phyloP scores from a whole-genome alignment of 2,113 vertebrate species.

The Gymnobelideus leadbeateri region DNA sequence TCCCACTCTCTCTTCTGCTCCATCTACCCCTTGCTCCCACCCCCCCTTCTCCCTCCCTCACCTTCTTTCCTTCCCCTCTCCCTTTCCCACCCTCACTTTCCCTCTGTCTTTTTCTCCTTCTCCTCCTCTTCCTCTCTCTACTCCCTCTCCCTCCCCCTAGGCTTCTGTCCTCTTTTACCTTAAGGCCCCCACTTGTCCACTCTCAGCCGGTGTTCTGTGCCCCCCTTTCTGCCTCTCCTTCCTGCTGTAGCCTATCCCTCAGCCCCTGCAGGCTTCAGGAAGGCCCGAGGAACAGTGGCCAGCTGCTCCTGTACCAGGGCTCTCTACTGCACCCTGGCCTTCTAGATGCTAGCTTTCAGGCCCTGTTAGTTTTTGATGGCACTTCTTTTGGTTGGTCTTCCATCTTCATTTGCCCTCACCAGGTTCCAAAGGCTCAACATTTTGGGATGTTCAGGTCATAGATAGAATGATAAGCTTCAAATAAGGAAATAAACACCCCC shows the following conservation, averaged over 20 bases:
- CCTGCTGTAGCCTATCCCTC: not conserved
- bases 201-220: not conserved
- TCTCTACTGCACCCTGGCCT: not conserved
- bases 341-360: not conserved
- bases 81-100: too few species aligned
- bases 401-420: not conserved
- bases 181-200: not conserved
- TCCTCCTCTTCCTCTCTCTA: too few species aligned
- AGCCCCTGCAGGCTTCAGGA: not conserved
- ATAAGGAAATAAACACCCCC: not conserved
- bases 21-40: not conserved
- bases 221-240: not conserved
- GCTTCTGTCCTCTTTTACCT: not conserved
- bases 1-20: not conserved
- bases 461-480: not conserved
- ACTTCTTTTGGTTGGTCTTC: not conserved
- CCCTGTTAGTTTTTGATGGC: not conserved
- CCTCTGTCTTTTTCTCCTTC: too few species aligned
- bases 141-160: not conserved
- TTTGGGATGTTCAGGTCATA: not conserved
- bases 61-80: too few species aligned
- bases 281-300: not conserved
- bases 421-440: not conserved
- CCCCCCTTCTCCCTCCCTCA: rapidly evolving
- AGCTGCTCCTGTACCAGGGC: not conserved